Evolutionary conservation across 64 coral and sea anemone species (phyloP), one percentile per base, ranked within the genome.

Genomic region (Acropora tenuis): DNA sequence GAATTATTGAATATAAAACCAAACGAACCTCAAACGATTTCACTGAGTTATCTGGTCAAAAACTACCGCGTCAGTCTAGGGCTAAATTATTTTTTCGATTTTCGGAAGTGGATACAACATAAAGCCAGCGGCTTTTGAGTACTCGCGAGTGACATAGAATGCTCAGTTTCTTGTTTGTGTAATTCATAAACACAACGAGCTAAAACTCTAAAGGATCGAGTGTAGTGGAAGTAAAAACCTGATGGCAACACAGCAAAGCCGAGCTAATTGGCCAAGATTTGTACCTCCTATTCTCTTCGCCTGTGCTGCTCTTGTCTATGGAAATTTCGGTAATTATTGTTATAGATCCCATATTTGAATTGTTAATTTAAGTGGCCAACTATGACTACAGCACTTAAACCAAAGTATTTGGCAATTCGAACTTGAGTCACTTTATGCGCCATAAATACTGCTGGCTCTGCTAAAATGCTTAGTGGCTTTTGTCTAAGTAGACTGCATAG

Each of bases 221-320:
- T 85, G 82, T 17, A 18, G 44, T 30, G 61, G 45, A 19, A 48
- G 61, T 72, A 43, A 85, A 49, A 48, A n/a, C 15, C 42, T 49
- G 1, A 85, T 85, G 82, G 82, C 7, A 71, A 17, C 45, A 20
- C 8, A 71, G 41, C 15, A 42, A 47, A 85, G 13, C 13, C 45
- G 75, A 18, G 16, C 46, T 72, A 41, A 48, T 5, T 85, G 82
- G 17, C 61, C 69, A 71, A 69, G 41, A 85, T 85, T 43, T 43
- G 15, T 71, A 1, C 2, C 65, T n/a, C 8, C 66, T 46, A 16
- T 85, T n/a, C 8, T 85, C 19, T 44, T 69, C 6, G 44, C 46
- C 66, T 85, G 46, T 72, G 65, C 82, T 50, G 82, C 72, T 47
- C 63, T 85, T 30, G 82, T 46, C 82, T 85, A 85, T 63, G 68